Conservation (phyloP, 2,888 invertebrate species). For the Nebria salina region DNA sequence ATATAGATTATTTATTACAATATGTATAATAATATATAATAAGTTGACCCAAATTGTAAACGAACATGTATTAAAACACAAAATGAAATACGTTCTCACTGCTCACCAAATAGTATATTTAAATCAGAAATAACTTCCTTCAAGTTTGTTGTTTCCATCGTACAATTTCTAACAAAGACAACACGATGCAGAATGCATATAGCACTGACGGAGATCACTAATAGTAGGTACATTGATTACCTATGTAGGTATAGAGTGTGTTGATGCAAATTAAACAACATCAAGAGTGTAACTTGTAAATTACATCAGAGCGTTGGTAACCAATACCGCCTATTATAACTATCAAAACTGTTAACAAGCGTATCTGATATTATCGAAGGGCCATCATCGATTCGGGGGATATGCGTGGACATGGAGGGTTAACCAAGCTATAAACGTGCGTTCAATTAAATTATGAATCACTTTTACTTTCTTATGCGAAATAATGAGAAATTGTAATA, state of each 20-base stretch:
- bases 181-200: neutral
- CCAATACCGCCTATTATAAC: neutral
- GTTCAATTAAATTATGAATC: too few species aligned
- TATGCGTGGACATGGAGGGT: neutral
- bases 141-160: neutral
- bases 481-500: too few species aligned
- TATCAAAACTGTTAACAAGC: slow-evolving; percentile 20
- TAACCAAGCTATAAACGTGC: neutral
- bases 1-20: too few species aligned
- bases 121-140: slow-evolving; percentile 1
- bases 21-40: neutral
- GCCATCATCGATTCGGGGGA: neutral
- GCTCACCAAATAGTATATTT: neutral
- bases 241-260: neutral
- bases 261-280: neutral
- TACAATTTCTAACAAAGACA: neutral
- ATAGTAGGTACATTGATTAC: neutral
- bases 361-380: slow-evolving; percentile 41
- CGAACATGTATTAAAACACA: neutral
- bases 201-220: neutral
- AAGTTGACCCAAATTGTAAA: neutral
- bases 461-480: too few species aligned
- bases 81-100: neutral
- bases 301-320: neutral
- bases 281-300: neutral